Evolutionary conservation across 2,888 invertebrate species (phyloP), one percentile per base, ranked within the genome.

Genomic region (Phytoseiulus persimilis): DNA sequence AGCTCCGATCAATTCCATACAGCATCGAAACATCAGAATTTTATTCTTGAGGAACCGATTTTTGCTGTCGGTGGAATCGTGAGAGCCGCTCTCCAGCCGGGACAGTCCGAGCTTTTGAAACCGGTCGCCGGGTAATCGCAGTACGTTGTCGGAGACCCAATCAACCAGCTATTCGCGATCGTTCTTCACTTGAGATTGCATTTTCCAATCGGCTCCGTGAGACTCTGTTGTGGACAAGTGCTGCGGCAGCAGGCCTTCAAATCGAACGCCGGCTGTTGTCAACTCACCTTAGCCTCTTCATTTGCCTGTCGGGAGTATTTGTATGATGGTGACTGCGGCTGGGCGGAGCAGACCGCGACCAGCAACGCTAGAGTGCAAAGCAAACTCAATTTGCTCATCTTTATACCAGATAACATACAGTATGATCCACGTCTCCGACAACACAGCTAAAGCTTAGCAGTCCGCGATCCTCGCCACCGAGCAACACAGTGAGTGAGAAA

Each of bases 281-380:
- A 65, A 31, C 89, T 87, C 89, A 87, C 87, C 87, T 87, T 33
- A 6, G 84, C 83, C 0, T 83, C 89, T 84, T 91, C 93, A 92
- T 95, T 95, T 0, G 95, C 97, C 92, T 95, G 93, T 92, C 94
- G 94, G 46, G 96, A 96, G 93, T 97, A 98, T 93, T 97, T 97
- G 92, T 95, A 97, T 90, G 96, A 94, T 32, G 97, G 95, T 90
- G 92, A 91, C 90, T 95, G 93, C 39, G 45, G 31, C n/a, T 87
- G 87, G 9, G 87, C 87, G 11, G 9, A 11, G 39, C 18, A 11
- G 9, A 14, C 65, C 1, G 65, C 5, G 1, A 65, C 65, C 5
- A 65, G 18, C 23, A 65, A 28, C 65, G 28, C 65, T 28, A 65
- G 28, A 1, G 65, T 28, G 18, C 65, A 65, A 1, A 65, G 65